phyloP scores from a whole-genome alignment of 2,113 vertebrate species.

The Tragelaphus imberbis region DNA sequence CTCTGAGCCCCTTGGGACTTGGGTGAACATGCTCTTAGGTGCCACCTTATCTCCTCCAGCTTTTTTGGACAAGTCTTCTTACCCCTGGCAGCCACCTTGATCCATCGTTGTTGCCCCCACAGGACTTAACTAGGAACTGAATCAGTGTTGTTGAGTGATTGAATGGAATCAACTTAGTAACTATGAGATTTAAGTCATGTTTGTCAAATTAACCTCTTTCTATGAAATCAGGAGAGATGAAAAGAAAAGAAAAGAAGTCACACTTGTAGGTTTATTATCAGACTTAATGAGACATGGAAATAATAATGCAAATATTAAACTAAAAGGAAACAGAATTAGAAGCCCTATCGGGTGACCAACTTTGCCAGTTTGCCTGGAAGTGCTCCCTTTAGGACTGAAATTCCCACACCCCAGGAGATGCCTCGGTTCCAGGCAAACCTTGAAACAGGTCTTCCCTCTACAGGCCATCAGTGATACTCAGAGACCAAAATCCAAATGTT shows the following conservation, averaged over 20 bases:
- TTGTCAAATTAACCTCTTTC: neutral
- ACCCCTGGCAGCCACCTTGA: neutral
- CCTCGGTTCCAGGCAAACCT: neutral
- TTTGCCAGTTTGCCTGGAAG: neutral
- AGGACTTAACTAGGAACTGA: neutral
- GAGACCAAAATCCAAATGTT: neutral
- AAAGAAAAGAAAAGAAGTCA: neutral
- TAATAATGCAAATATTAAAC: neutral
- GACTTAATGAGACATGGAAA: neutral
- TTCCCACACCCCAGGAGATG: neutral
- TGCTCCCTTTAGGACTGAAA: neutral
- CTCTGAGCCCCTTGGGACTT: neutral
- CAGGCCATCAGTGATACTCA: neutral
- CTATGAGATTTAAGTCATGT: neutral
- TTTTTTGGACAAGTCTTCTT: neutral
- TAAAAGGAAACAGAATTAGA: neutral
- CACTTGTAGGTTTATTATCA: neutral
- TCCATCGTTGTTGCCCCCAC: neutral
- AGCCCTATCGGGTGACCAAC: neutral
- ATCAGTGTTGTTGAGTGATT: neutral
- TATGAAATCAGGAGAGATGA: neutral
- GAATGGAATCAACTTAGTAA: neutral
- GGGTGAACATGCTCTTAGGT: rapidly evolving
- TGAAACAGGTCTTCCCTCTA: neutral
- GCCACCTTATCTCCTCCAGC: neutral